Conservation (phyloP, 2,888 invertebrate species). For the Coelogynopora nodosa region DNA sequence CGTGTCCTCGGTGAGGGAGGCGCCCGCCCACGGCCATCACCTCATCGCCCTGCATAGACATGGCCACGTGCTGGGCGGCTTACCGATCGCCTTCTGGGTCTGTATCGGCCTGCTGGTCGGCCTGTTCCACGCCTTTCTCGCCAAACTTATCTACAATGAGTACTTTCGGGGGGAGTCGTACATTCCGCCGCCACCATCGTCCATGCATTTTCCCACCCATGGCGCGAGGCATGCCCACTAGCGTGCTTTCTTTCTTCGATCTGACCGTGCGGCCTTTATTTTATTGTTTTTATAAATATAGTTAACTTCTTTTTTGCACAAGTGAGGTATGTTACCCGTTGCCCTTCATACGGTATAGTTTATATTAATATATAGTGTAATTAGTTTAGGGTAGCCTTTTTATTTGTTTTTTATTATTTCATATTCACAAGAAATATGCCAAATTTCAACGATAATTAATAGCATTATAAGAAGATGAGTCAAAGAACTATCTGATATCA, state of each 20-base stretch:
- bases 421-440: too few relatives aligned
- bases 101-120: conserved; percentile 80
- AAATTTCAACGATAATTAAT: too few relatives aligned
- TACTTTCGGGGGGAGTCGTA: conserved; percentile 67
- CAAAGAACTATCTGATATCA: too few relatives aligned
- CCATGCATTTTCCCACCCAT: neutral
- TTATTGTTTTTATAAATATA: too few relatives aligned
- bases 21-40: conserved; percentile 84
- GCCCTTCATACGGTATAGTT: too few relatives aligned
- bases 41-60: conserved; percentile 84
- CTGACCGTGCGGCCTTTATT: too few relatives aligned
- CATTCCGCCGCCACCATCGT: neutral
- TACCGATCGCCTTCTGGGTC: conserved; percentile 86
- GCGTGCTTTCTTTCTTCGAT: neutral
- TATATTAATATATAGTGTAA: too few relatives aligned
- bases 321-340: too few relatives aligned
- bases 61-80: conserved; percentile 80
- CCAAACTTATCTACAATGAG: conserved; percentile 83
- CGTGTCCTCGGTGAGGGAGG: conserved; percentile 69
- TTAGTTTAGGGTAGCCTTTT: too few relatives aligned
- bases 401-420: too few relatives aligned
- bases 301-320: too few relatives aligned
- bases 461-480: too few relatives aligned
- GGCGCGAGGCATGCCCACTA: neutral
- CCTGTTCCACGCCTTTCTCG: conserved; percentile 84